A percentile compares a stretch with the other conserved stretches of the same genome.
Conservation (phyloP, 2,113 vertebrate species). For the Notarius quadriscutis region DNA sequence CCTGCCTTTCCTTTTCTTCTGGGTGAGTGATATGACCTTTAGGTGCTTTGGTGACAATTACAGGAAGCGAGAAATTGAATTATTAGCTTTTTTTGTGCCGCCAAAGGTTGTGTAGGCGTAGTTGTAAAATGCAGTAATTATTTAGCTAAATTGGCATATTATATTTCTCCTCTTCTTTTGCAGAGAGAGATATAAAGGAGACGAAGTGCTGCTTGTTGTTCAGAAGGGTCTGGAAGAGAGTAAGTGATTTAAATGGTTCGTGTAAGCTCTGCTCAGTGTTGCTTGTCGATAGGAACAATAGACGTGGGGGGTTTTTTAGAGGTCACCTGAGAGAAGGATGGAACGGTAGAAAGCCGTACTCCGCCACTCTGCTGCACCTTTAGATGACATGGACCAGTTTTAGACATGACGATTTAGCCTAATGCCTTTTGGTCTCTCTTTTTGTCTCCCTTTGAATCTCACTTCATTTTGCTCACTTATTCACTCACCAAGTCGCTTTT, state of each 20-base stretch:
- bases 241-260: constrained; percentile 64
- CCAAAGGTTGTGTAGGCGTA: constrained; percentile 70
- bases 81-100: constrained; percentile 73
- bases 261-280: constrained; percentile 62
- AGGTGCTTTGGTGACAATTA: constrained; percentile 80
- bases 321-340: constrained; percentile 37
- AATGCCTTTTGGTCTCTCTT: constrained; percentile 33
- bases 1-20: constrained; percentile 64
- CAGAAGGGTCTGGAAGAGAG: constrained; percentile 53
- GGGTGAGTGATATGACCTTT: constrained; percentile 80
- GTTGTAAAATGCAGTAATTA: constrained; percentile 80
- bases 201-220: constrained; percentile 55
- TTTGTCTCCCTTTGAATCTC: constrained; percentile 13
- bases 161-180: constrained; percentile 71
- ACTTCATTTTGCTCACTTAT: background rate
- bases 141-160: constrained; percentile 81
- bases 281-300: constrained; percentile 72
- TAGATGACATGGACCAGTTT: constrained; percentile 24
- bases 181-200: constrained; percentile 53
- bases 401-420: constrained; percentile 34
- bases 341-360: constrained; percentile 30
- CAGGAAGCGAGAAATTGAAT: constrained; percentile 80
- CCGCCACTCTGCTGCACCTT: constrained; percentile 23
- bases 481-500: background rate
- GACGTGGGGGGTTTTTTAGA: constrained; percentile 41